These are phyloP conservation scores for Hyposoter didymator DNA, from an alignment of 2,888 invertebrate species.

Conservation along the genomic window DNA sequence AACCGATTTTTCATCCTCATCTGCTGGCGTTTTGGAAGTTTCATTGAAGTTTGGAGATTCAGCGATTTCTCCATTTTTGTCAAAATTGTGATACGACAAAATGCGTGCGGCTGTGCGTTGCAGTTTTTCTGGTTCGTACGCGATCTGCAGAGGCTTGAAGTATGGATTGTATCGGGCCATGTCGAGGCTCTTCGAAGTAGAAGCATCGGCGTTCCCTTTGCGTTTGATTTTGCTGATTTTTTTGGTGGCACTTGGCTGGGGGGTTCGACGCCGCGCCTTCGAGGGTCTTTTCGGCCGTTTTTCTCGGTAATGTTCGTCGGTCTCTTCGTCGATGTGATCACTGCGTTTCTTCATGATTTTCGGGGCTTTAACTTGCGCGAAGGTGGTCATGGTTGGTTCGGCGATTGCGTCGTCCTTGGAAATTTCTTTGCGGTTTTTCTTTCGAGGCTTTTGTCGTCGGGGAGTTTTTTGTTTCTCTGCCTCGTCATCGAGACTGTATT, in stretches of 20 bases:
- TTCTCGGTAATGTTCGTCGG: not conserved
- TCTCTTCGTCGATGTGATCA: not conserved
- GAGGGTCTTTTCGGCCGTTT: slow-evolving; percentile 21
- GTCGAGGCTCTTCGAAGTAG: slow-evolving; percentile 64
- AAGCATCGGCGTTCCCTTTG: slow-evolving; percentile 1
- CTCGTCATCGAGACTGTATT: slow-evolving; percentile 75
- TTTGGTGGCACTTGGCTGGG: not conserved
- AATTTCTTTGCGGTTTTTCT: slow-evolving; percentile 12
- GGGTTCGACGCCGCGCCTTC: slow-evolving; percentile 11
- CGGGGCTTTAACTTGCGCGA: slow-evolving; percentile 46
- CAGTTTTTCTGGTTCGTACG: slow-evolving; percentile 73
- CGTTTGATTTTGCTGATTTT: slow-evolving; percentile 12
- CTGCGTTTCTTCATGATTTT: slow-evolving; percentile 19
- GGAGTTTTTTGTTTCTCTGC: not conserved
- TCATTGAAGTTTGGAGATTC: slow-evolving; percentile 14
- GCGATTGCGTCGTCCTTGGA: slow-evolving; percentile 47
- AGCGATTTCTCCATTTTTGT: not conserved
- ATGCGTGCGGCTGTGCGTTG: slow-evolving; percentile 68
- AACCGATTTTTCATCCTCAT: slow-evolving; percentile 14
- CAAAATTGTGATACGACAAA: slow-evolving; percentile 45
- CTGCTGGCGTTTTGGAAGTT: not conserved
- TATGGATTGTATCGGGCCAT: slow-evolving; percentile 75
- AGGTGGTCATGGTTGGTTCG: slow-evolving; percentile 61
- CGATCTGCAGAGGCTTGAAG: slow-evolving; percentile 76
- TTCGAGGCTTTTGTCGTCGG: not conserved